Evolutionary conservation across 1,140 invertebrate genomes (phyloP).

Genomic region (Bathynomus jamesi): DNA sequence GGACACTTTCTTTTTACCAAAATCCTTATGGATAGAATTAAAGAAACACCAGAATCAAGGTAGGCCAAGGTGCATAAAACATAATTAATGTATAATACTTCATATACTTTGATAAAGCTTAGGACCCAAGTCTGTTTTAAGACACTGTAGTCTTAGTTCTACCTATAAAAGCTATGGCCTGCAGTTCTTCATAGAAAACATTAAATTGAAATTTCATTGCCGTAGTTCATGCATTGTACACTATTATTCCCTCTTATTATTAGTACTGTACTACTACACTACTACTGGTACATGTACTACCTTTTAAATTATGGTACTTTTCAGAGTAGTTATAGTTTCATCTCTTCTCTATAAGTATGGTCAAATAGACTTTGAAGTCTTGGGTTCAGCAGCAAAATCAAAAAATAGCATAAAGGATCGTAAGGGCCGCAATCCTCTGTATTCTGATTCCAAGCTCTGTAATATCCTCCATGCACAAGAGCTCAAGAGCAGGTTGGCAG

Average conservation of each 20-base stretch:
- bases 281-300: too few species aligned
- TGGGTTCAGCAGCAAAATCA: not conserved
- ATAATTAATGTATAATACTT: too few species aligned
- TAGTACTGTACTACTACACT: too few species aligned
- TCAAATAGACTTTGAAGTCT: not conserved
- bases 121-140: too few species aligned
- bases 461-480: not conserved
- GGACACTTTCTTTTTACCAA: constrained; percentile 71
- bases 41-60: not conserved
- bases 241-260: too few species aligned
- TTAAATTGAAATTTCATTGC: too few species aligned
- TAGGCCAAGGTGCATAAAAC: too few species aligned
- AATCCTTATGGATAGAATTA: not conserved
- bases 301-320: not conserved
- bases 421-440: not conserved
- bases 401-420: not conserved
- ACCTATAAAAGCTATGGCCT: too few species aligned
- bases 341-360: not conserved
- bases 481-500: not conserved
- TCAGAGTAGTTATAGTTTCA: not conserved
- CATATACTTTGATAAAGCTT: too few species aligned
- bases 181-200: too few species aligned
- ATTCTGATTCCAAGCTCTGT: not conserved
- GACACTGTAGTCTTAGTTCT: too few species aligned
- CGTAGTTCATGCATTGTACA: too few species aligned